Evolutionary conservation across 2,113 vertebrate genomes (phyloP), one percentile per base, ranked within the genome.

Genomic region (Pterophyllum scalare): DNA sequence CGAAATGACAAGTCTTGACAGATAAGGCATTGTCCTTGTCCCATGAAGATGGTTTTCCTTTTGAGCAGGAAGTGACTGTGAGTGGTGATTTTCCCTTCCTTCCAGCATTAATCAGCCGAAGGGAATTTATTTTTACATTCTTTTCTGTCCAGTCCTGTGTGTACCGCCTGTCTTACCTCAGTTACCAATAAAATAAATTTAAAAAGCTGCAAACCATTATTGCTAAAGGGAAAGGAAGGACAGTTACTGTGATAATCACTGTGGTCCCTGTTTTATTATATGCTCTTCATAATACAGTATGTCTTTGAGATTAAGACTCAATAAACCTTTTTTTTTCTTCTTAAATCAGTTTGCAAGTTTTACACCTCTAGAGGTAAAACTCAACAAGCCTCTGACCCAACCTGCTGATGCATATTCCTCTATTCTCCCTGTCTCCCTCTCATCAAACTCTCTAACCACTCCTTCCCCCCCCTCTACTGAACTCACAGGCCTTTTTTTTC

Each of bases 51-150:
- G 54, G 40, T 80, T 92, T 88, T 90, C 72, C 72, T 87, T 93
- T 90, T 52, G 76, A 87, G 83, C 52, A 79, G 76, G 70, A 81
- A 84, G 77, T 80, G 77, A 89, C 79, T 88, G 59, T 64, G 75
- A 90, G 74, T 28, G 52, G 84, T 91, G 84, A 84, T 90, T 93
- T 94, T 88, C 59, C 58, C 84, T 82, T 91, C 79, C 80, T 79
- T 79, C 76, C 64, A 80, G 83, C 77, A 82, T 91, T 92, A 89
- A 95, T 94, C 90, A 88, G 78, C 74, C 59, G 26, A 83, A 65
- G 58, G 60, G 83, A 82, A 89, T 90, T 88, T 86, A 83, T 91
- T 92, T 91, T 79, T 81, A 88, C 84, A 81, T 85, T 52, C 86
- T 85, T 40, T 28, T 79, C 67, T 58, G 17, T 26, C 60, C 19